These are phyloP conservation scores for Hyla sarda DNA, from an alignment of 2,113 vertebrate genomes.

Conservation along the genomic window DNA sequence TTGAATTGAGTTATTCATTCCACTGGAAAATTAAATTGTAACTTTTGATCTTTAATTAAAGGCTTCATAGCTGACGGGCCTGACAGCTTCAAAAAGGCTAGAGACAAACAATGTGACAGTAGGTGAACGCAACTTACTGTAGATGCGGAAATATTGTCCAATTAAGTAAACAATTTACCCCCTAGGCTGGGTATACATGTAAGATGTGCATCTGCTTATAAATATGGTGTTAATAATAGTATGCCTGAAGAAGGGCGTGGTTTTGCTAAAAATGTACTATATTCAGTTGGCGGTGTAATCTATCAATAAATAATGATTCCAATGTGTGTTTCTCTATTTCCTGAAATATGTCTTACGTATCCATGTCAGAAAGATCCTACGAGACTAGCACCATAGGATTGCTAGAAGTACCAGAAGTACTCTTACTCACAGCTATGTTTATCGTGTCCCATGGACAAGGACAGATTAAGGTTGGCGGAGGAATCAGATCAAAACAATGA, in stretches of 20 bases:
- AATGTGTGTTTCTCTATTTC: neutral
- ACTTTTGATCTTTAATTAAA: slow-evolving; percentile 41
- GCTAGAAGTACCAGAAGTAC: too few species aligned
- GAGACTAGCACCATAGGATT: neutral
- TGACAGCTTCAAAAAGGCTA: neutral
- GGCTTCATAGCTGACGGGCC: neutral
- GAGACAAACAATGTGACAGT: neutral
- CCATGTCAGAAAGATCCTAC: neutral
- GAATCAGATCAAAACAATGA: too few species aligned
- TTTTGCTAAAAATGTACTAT: too few species aligned
- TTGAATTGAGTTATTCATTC: slow-evolving; percentile 14
- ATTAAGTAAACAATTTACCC: neutral
- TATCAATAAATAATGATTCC: too few species aligned
- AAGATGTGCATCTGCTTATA: neutral
- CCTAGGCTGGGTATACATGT: neutral
- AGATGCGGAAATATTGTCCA: neutral
- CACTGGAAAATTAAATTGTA: slow-evolving; percentile 20
- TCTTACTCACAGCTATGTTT: too few species aligned
- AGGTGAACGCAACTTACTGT: neutral
- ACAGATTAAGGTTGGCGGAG: too few species aligned
- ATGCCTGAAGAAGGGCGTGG: too few species aligned
- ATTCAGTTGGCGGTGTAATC: too few species aligned
- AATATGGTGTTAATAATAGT: neutral
- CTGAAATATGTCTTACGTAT: neutral
- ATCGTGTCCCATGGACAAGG: too few species aligned